phyloP scores from a whole-genome alignment of 2,797 vertebrate genomes.

The Ispidina picta region DNA sequence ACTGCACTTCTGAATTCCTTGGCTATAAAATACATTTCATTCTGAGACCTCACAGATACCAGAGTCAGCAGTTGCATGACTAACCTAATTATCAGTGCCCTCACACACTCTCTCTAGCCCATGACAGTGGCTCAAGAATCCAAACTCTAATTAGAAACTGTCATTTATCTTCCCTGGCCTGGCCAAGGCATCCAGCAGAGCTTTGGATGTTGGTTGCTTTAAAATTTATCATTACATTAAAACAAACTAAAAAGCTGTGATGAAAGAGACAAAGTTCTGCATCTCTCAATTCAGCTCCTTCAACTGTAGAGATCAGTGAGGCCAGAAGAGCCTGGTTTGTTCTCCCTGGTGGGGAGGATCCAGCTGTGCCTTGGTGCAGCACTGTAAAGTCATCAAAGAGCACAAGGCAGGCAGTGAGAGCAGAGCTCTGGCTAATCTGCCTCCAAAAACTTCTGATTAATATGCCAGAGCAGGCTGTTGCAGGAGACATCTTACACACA shows the following conservation, averaged over 20 bases:
- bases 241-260: background rate
- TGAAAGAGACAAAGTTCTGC: conserved; percentile 23
- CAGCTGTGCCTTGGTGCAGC: conserved; percentile 11
- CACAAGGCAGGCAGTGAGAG: background rate
- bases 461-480: background rate
- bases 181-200: conserved; percentile 3
- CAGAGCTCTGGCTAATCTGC: background rate
- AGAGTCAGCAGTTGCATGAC: conserved; percentile 5
- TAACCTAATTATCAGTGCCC: conserved; percentile 20
- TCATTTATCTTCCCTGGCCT: background rate
- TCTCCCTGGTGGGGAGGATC: conserved; percentile 13
- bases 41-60: background rate
- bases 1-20: background rate
- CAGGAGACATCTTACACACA: background rate
- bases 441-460: conserved; percentile 35
- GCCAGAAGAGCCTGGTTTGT: background rate
- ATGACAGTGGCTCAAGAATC: conserved; percentile 16
- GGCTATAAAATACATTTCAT: background rate
- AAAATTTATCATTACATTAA: conserved; percentile 21
- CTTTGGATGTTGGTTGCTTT: background rate
- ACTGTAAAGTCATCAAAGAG: conserved; percentile 15
- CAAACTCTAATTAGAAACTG: conserved; percentile 27
- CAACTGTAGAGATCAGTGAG: background rate
- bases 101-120: background rate
- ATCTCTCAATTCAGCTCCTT: background rate